Evolutionary conservation across 1,140 invertebrate genomes (phyloP).

Genomic region (Drosophila aff.): DNA sequence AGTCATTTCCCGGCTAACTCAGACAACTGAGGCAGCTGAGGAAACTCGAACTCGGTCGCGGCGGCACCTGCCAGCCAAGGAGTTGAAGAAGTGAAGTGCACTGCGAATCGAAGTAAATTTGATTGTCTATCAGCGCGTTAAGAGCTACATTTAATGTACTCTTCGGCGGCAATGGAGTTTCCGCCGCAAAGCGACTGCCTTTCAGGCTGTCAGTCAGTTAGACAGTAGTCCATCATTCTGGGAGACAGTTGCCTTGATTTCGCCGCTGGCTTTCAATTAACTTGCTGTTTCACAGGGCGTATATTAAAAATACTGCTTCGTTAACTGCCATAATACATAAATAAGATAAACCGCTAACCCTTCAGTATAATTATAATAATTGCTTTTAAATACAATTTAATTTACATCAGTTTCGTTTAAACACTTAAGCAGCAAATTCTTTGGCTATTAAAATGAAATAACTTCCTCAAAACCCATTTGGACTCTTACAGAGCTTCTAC

Average conservation of each 20-base stretch:
- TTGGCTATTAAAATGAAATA: background rate
- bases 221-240: constrained; percentile 31
- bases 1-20: constrained; percentile 32
- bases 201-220: constrained; percentile 19
- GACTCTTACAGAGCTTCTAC: background rate
- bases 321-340: background rate
- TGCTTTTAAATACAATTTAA: background rate
- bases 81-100: constrained; percentile 35
- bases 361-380: constrained; percentile 11
- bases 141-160: constrained; percentile 60
- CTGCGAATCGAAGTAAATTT: constrained; percentile 59
- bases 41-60: constrained; percentile 15
- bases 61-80: constrained; percentile 30
- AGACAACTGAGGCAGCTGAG: constrained; percentile 7
- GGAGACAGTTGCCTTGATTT: constrained; percentile 43
- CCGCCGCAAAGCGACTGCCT: constrained; percentile 34
- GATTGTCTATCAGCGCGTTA: constrained; percentile 67
- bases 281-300: constrained; percentile 9
- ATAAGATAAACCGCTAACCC: background rate
- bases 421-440: too few species aligned
- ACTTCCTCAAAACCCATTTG: background rate
- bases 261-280: constrained; percentile 51
- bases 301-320: constrained; percentile 7
- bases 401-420: background rate
- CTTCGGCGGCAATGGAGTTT: constrained; percentile 20